phyloP scores from a whole-genome alignment of 2,888 invertebrate genomes.

The Allacma fusca region DNA sequence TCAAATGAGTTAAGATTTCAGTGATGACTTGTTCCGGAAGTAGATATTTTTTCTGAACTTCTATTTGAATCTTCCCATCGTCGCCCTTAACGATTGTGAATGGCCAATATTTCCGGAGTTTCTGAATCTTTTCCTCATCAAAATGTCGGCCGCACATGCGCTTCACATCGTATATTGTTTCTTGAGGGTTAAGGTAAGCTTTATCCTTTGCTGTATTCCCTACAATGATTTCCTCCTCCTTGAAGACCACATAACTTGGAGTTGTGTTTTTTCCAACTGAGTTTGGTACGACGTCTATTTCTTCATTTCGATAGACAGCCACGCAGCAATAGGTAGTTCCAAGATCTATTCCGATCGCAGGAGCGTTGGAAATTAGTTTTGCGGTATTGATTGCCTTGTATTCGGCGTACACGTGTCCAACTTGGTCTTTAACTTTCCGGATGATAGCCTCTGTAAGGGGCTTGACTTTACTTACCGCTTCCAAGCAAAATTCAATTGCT shows the following conservation, averaged over 20 bases:
- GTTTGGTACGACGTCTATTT: conserved; percentile 39
- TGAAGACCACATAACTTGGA: conserved; percentile 43
- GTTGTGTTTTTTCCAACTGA: conserved; percentile 19
- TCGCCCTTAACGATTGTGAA: conserved; percentile 78
- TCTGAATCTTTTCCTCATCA: conserved; percentile 86
- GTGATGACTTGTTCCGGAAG: conserved; percentile 70
- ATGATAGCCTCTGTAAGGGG: no score
- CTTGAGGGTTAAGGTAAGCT: neutral
- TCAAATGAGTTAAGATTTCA: conserved; percentile 81
- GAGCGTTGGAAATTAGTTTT: no score
- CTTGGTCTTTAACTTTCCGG: no score
- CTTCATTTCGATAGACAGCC: neutral
- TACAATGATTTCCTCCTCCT: conserved; percentile 33
- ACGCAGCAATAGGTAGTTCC: neutral
- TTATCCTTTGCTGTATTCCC: neutral
- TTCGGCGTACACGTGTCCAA: no score
- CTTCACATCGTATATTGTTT: conserved; percentile 75
- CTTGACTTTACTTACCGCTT: no score
- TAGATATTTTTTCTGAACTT: conserved; percentile 66
- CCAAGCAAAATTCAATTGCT: no score
- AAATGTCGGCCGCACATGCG: conserved; percentile 91
- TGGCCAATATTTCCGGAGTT: conserved; percentile 93
- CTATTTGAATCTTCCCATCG: conserved; percentile 65
- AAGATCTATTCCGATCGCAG: neutral
- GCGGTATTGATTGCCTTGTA: no score